Evolutionary conservation across 2,113 vertebrate species (phyloP), one percentile per base, ranked within the genome.

Genomic region (Chaetorhynchus papuensis): DNA sequence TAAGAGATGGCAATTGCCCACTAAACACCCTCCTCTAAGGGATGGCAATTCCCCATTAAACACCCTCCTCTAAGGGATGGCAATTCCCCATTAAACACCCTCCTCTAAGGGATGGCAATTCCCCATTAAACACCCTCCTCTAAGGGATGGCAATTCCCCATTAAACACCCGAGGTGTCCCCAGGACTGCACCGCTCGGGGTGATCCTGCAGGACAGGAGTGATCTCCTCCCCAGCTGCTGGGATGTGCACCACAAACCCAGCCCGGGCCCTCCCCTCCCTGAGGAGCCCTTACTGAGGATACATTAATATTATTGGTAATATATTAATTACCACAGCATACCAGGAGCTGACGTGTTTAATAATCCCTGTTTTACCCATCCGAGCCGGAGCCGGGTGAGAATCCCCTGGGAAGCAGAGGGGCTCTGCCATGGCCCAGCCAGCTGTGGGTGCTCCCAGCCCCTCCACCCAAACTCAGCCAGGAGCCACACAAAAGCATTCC

Each of bases 401-500:
- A 23, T 2, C 7, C 23, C 7, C 45, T 9, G 1, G 16, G 44
- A 5, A 42, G 4, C 10, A 35, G 47, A 16, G n/a, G 8, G 17
- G 65, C 12, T 24, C 27, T n/a, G 7, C 39, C 4, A 7, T 0
- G 6, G 53, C 41, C 17, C 47, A 41, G 33, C 15, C 57, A 50
- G 41, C 45, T 3, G 8, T 4, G 16, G 39, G 4, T 6, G 35
- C 0, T 17, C n/a, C 24, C 41, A 80, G 27, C 39, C 47, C 22
- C 39, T 39, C 15, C 47, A 49, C 14, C 66, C 27, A 3, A 64
- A 74, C n/a, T 10, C 41, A 44, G 1, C 5, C 41, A 18, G 16
- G 35, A 19, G 4, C 9, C 20, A 8, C 20, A 8, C 7, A 2
- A 6, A 57, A 1, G 6, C 2, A 9, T 5, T 6, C 41, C 4